phyloP scores from a whole-genome alignment of 2,888 invertebrate species.

The Spodoptera littoralis region DNA sequence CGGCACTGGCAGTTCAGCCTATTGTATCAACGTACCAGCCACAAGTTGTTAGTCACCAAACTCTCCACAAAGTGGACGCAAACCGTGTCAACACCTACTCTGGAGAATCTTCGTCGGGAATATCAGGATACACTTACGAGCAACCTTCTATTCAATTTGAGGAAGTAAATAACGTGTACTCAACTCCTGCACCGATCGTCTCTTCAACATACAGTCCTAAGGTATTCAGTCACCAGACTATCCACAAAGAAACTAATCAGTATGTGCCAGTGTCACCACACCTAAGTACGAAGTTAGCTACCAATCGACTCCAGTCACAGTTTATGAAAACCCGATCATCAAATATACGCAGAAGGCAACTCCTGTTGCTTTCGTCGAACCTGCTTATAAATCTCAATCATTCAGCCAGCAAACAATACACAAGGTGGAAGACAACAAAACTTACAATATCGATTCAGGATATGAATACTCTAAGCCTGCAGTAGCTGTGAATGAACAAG shows the following conservation, averaged over 20 bases:
- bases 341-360: constrained; percentile 76
- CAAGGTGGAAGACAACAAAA: constrained; percentile 67
- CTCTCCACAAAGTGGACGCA: constrained; percentile 75
- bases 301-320: constrained; percentile 76
- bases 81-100: constrained; percentile 68
- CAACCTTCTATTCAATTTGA: constrained; percentile 70
- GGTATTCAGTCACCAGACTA: constrained; percentile 71
- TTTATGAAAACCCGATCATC: constrained; percentile 80
- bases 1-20: constrained; percentile 65
- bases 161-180: constrained; percentile 70
- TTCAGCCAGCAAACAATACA: constrained; percentile 77
- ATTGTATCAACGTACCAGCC: constrained; percentile 74
- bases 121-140: constrained; percentile 69
- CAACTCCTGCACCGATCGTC: constrained; percentile 70
- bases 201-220: constrained; percentile 68
- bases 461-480: constrained; percentile 62
- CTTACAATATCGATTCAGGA: constrained; percentile 63
- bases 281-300: constrained; percentile 72
- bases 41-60: constrained; percentile 73
- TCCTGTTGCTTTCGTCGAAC: constrained; percentile 69
- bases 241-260: constrained; percentile 73
- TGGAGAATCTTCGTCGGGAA: constrained; percentile 59
- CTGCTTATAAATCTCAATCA: constrained; percentile 70
- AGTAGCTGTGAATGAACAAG: constrained; percentile 58
- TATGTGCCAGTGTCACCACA: constrained; percentile 74